These are phyloP conservation scores for Raphicerus campestris DNA, from an alignment of 2,113 vertebrate genomes.

Conservation along the genomic window DNA sequence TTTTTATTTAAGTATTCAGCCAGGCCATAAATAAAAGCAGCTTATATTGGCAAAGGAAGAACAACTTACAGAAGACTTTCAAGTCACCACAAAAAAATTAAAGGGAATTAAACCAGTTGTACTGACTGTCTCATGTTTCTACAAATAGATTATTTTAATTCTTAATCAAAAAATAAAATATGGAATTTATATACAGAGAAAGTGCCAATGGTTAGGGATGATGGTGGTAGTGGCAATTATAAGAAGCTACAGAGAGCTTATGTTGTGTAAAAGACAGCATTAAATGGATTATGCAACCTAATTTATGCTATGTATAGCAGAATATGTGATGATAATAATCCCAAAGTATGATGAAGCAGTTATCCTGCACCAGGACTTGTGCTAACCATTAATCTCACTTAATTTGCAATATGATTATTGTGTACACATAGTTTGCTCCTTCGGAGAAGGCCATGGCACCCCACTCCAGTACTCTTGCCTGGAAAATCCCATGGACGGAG, in stretches of 20 bases:
- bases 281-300: neutral
- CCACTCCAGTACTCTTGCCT: too few relatives aligned
- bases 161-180: neutral
- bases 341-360: neutral
- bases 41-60: neutral
- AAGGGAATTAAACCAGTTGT: neutral
- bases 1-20: constrained; percentile 39
- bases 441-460: neutral
- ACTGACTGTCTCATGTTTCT: neutral
- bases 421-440: neutral
- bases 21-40: constrained; percentile 28
- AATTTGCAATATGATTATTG: neutral
- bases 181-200: neutral
- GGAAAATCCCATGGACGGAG: too few relatives aligned
- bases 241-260: neutral
- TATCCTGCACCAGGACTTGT: neutral
- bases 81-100: neutral
- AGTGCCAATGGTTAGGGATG: neutral
- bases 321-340: neutral
- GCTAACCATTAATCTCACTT: constrained; percentile 6
- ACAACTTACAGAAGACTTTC: neutral
- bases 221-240: neutral
- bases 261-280: neutral
- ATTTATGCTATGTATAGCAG: neutral
- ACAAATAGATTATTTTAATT: neutral